Evolutionary conservation across 2,113 vertebrate genomes (phyloP).

Genomic region (Grammomys dolichurus): DNA sequence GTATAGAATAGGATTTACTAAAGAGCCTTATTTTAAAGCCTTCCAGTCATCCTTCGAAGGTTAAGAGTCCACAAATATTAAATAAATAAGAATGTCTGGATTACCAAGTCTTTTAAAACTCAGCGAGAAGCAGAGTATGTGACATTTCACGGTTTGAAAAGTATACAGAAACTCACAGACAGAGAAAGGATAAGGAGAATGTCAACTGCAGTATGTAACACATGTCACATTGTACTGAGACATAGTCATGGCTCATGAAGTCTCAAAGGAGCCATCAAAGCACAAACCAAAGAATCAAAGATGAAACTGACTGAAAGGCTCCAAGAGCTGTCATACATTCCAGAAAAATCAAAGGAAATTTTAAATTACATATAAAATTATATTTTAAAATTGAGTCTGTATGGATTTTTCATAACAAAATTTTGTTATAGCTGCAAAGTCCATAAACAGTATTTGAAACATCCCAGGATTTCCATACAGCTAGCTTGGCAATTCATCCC

Average conservation of each 20-base stretch:
- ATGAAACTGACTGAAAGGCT: slow-evolving; percentile 15
- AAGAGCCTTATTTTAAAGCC: background rate
- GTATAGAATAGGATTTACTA: background rate
- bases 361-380: slow-evolving; percentile 35
- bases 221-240: background rate
- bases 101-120: background rate
- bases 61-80: background rate
- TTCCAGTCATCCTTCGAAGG: background rate
- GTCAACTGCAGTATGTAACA: background rate
- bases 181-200: background rate
- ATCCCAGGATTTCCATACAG: background rate
- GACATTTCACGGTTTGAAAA: slow-evolving; percentile 24
- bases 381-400: background rate
- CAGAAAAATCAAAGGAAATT: background rate
- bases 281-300: slow-evolving; percentile 21
- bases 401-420: slow-evolving; percentile 26
- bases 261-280: background rate
- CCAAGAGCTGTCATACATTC: background rate
- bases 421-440: background rate
- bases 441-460: background rate
- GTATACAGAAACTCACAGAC: background rate
- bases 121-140: background rate
- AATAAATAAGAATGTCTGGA: background rate
- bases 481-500: background rate
- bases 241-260: background rate